Conservation (phyloP, 2,113 vertebrate genomes). For the Circaetus cinerascens region DNA sequence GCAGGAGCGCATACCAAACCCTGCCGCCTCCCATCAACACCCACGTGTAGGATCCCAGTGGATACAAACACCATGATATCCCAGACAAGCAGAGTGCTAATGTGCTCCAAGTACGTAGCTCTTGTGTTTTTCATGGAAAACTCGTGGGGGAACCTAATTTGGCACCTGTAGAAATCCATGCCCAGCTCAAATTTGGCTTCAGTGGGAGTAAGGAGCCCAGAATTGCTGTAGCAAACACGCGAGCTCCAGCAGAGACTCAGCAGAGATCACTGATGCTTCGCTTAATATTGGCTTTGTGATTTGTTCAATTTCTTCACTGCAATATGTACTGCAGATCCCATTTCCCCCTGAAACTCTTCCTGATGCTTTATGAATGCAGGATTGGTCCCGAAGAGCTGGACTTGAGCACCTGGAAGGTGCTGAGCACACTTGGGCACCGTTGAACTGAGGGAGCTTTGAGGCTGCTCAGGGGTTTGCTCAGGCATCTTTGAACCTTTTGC, state of each 20-base stretch:
- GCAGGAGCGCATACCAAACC: background rate
- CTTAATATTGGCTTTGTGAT: background rate
- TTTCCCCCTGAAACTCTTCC: background rate
- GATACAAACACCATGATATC: background rate
- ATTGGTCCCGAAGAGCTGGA: background rate
- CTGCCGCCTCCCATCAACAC: background rate
- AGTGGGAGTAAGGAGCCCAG: background rate
- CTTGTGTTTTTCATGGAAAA: background rate
- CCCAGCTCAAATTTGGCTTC: background rate
- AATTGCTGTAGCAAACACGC: background rate
- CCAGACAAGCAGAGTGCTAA: background rate
- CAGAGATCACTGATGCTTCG: background rate
- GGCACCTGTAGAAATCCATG: background rate
- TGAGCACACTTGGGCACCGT: fast-evolving
- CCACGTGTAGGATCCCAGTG: background rate
- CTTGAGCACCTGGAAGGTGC: background rate
- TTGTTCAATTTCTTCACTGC: background rate
- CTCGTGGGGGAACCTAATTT: background rate
- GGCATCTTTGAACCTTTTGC: background rate
- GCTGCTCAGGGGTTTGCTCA: background rate
- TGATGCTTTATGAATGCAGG: background rate
- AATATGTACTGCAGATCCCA: background rate
- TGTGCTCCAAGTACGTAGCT: background rate
- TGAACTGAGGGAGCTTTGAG: background rate
- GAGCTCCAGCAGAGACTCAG: background rate